Evolutionary conservation across 2,888 invertebrate genomes (phyloP), one percentile per base, ranked within the genome.

Genomic region (Rhodophaea formosa): DNA sequence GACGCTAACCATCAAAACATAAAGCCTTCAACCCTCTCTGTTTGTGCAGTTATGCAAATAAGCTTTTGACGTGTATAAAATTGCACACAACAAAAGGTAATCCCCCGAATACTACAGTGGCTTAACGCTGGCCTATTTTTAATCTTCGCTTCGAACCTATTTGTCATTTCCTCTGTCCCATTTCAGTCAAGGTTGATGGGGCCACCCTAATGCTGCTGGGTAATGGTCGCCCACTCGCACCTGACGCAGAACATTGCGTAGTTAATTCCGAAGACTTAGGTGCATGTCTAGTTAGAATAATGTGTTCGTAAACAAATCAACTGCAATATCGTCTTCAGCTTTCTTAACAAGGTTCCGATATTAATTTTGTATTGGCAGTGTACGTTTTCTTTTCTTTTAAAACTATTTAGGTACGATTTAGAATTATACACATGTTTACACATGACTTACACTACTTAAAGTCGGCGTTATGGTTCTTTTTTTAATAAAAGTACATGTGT

Each of bases 131-230:
- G 29, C 29, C 44, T 30, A 16, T 54, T 44, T 54, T 30, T 30
- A 32, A 54, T 44, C 30, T 54, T 32, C 10, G 56, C 58, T 53
- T 15, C 45, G 39, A 46, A 55, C 60, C 55, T 46, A 32, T 57
- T 59, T 55, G 59, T 53, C 46, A 53, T 44, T 46, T 17, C 35
- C 54, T 44, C 32, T 46, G 45, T 55, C 32, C 54, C 44, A 35
- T 55, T 45, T 46, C n/a, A 55, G 54, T 45, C 45, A 55, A 55
- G 45, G 45, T 46, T 32, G 45, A 35, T 46, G 35, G 32, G 44
- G 17, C 17, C 30, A 39, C 35, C 51, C 45, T 54, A 54, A 54
- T 54, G 44, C 51, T 51, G 12, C 32, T 35, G 39, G 51, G 17
- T 16, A 51, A 39, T 39, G 10, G 51, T 17, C 39, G 51, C 16